Evolutionary conservation across 2,797 vertebrate species (phyloP).

Genomic region (Syncerus caffer): DNA sequence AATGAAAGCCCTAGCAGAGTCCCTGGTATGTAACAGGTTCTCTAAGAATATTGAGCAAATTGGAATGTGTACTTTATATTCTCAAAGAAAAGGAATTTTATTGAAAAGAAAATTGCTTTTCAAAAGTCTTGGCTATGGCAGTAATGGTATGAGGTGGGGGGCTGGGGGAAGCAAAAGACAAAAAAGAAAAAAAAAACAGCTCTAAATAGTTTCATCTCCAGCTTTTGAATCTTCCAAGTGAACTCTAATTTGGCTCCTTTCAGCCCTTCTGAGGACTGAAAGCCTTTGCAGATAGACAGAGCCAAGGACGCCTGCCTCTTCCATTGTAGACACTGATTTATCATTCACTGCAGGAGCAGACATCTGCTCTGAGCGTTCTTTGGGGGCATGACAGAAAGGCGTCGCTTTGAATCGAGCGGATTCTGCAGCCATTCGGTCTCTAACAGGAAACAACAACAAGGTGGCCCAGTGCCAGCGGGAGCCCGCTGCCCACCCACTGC

Average conservation of each 20-base stretch:
- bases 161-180: neutral
- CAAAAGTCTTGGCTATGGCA: neutral
- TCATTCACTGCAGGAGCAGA: slow-evolving; percentile 16
- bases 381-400: neutral
- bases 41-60: slow-evolving; percentile 1
- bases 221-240: slow-evolving; percentile 42
- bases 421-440: neutral
- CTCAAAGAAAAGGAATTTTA: neutral
- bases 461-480: neutral
- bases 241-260: slow-evolving; percentile 67
- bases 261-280: slow-evolving; percentile 1
- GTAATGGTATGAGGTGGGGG: neutral
- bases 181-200: neutral
- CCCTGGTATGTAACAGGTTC: neutral
- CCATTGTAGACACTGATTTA: slow-evolving; percentile 18
- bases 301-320: neutral
- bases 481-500: neutral
- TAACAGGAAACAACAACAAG: neutral
- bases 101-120: slow-evolving; percentile 57
- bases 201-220: neutral
- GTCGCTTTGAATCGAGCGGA: neutral
- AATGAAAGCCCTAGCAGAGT: neutral
- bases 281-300: neutral
- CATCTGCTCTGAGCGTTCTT: neutral
- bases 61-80: neutral